Evolutionary conservation across 2,888 invertebrate genomes (phyloP).

Genomic region (Zygothrica quintamaculata): DNA sequence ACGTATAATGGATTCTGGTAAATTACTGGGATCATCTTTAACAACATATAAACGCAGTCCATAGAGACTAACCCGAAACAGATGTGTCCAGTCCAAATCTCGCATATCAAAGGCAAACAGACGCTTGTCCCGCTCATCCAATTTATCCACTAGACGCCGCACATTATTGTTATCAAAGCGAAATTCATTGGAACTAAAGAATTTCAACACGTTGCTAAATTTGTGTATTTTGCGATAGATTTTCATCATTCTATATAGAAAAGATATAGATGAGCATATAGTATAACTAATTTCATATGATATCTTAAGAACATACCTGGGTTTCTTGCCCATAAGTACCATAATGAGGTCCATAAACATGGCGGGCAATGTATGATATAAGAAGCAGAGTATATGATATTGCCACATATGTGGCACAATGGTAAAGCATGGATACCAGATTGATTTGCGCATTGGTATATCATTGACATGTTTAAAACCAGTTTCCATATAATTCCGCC

Average conservation of each 20-base stretch:
- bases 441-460: constrained; percentile 88
- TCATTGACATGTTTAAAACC: constrained; percentile 85
- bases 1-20: constrained; percentile 88
- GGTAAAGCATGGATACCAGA: constrained; percentile 88
- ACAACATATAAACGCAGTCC: constrained; percentile 92
- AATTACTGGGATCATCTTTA: constrained; percentile 90
- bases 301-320: constrained; percentile 80
- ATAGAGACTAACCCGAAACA: constrained; percentile 86
- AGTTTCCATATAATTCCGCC: constrained; percentile 88
- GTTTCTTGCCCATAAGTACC: constrained; percentile 81
- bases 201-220: constrained; percentile 90
- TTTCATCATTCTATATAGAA: constrained; percentile 92
- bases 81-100: constrained; percentile 88
- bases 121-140: constrained; percentile 85
- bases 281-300: neutral
- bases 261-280: neutral
- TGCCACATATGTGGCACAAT: constrained; percentile 85
- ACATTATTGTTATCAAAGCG: constrained; percentile 89
- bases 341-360: constrained; percentile 86
- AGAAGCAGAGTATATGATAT: constrained; percentile 85
- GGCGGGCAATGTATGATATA: constrained; percentile 89
- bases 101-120: constrained; percentile 91
- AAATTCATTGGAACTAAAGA: constrained; percentile 92
- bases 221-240: constrained; percentile 93
- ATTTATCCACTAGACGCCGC: constrained; percentile 83